phyloP scores from a whole-genome alignment of 2,888 invertebrate genomes.

The Drosophila borborema region DNA sequence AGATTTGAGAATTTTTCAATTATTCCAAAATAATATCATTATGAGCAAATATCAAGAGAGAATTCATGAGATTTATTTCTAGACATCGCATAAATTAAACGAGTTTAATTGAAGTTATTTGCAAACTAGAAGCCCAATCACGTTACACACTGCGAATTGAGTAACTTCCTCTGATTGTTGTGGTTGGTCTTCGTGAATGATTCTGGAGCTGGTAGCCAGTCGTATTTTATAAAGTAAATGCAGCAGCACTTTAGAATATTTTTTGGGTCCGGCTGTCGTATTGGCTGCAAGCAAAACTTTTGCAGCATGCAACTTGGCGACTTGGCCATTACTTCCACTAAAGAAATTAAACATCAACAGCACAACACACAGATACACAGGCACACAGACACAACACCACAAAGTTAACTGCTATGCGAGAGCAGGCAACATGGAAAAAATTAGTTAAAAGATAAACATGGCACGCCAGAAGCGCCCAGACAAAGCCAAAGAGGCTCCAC shows the following conservation, averaged over 20 bases:
- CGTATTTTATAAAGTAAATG: slow-evolving; percentile 28
- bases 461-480: slow-evolving; percentile 73
- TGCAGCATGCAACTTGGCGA: slow-evolving; percentile 72
- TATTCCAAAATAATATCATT: background rate
- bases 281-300: slow-evolving; percentile 58
- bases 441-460: slow-evolving; percentile 81
- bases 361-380: slow-evolving; percentile 28
- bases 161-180: slow-evolving; percentile 37
- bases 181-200: slow-evolving; percentile 52
- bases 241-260: slow-evolving; percentile 32
- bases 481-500: slow-evolving; percentile 48
- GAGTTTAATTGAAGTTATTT: background rate
- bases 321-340: slow-evolving; percentile 76
- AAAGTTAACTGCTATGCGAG: slow-evolving; percentile 66
- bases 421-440: slow-evolving; percentile 73
- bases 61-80: background rate
- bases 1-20: background rate
- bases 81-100: background rate
- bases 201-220: slow-evolving; percentile 35
- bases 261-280: slow-evolving; percentile 37
- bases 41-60: background rate
- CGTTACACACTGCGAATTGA: slow-evolving; percentile 33
- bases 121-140: background rate
- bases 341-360: slow-evolving; percentile 74
- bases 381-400: slow-evolving; percentile 38